These are phyloP conservation scores for Priocnemis perturbator DNA, from an alignment of 2,888 invertebrate genomes.

Conservation along the genomic window DNA sequence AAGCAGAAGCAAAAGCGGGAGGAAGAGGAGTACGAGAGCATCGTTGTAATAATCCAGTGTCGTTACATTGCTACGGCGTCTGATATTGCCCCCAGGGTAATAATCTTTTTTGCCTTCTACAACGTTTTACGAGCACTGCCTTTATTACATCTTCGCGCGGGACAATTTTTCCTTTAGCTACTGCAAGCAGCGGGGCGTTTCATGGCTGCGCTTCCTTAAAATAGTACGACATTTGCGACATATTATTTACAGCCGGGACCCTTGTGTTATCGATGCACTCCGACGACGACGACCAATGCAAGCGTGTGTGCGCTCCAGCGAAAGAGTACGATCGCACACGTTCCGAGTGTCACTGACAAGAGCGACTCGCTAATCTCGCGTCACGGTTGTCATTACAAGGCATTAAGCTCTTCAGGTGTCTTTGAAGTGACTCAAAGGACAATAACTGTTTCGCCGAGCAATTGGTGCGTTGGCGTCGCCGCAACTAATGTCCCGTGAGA, in stretches of 20 bases:
- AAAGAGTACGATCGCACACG: too few species aligned
- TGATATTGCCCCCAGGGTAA: constrained; percentile 18
- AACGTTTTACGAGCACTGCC: constrained; percentile 29
- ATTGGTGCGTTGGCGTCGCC: too few species aligned
- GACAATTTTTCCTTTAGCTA: constrained; percentile 7
- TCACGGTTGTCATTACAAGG: too few species aligned
- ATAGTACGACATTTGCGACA: not conserved
- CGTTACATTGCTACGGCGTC: constrained; percentile 14
- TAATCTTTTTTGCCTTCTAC: constrained; percentile 21
- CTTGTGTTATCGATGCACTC: too few species aligned
- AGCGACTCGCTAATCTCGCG: too few species aligned
- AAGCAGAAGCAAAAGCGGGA: not conserved
- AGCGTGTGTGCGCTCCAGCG: too few species aligned
- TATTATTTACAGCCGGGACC: not conserved
- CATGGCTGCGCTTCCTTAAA: not conserved
- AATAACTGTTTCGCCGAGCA: too few species aligned
- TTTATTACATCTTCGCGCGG: constrained; percentile 33
- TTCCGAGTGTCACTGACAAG: too few species aligned
- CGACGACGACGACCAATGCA: too few species aligned
- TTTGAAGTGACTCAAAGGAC: too few species aligned
- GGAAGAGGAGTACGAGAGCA: not conserved
- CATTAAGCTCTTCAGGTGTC: too few species aligned
- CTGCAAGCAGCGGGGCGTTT: not conserved
- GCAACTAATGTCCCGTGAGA: too few species aligned
- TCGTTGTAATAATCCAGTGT: constrained; percentile 19